Conservation (phyloP, 2,888 invertebrate species). For the Megamerina dolium region DNA sequence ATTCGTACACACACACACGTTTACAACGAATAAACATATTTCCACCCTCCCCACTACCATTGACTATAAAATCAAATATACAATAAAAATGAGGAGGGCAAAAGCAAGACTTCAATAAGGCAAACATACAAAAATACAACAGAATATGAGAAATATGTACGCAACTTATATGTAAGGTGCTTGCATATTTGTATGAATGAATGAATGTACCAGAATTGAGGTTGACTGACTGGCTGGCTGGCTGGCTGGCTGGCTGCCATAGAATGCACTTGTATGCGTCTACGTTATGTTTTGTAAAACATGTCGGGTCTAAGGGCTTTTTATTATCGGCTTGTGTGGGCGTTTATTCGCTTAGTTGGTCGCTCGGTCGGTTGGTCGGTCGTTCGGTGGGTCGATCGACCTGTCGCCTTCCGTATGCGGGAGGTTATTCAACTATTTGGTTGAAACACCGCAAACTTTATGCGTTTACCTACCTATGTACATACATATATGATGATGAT, state of each 20-base stretch:
- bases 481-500: background rate
- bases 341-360: background rate
- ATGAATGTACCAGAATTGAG: no score
- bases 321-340: conserved; percentile 1
- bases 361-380: background rate
- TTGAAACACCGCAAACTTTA: no score
- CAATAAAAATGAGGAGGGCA: no score
- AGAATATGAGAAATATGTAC: background rate
- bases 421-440: background rate
- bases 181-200: no score
- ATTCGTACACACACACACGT: background rate
- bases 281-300: background rate
- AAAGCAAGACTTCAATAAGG: no score
- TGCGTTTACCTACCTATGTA: background rate
- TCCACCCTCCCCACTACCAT: no score
- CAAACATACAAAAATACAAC: background rate
- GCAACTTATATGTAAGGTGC: background rate
- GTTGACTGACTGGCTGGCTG: conserved; percentile 8
- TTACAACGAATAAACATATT: no score
- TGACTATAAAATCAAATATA: no score
- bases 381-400: background rate
- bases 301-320: conserved; percentile 11
- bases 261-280: no score
- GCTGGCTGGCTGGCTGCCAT: background rate
- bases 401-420: background rate